Base-by-base conservation (phyloP, 2,113 vertebrate genomes). In the Mobula hypostoma region DNA sequence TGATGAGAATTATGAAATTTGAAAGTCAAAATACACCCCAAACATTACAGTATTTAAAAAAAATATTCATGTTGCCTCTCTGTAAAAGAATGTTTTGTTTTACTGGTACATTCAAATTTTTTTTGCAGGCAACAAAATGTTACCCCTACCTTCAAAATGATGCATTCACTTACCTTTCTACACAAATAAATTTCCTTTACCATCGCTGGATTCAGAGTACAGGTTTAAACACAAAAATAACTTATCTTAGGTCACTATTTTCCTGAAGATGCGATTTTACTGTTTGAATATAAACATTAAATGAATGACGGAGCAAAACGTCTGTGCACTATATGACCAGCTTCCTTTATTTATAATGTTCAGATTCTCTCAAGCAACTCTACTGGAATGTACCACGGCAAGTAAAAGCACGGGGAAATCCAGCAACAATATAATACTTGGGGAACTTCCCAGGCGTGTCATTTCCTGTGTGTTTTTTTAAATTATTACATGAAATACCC, bases 161-260 rank as follows among this genome's bases (percentile, higher is more conserved):
- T 32, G 63, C n/a, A 90, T 32, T n/a, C n/a, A 90, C 85, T n/a
- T 90, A 90, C 85, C 61, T 90, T 90, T 32, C 61, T 66, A 66
- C 17, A 17, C n/a, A 66, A 68, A 90, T 63, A 1, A 88, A 17
- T 90, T 27, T 32, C 61, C 8, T 66, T n/a, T 14, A 66, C 29
- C 58, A 32, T 17, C 32, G 61, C 85, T 63, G 21, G 14, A 15
- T 0, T 90, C 4, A 12, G 19, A 29, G 3, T 15, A 7, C 19
- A 5, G 63, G 8, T 32, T 66, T 90, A 66, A 66, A 36, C 63
- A 32, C 66, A 58, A 90, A 66, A 90, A 61, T 14, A 61, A 14
- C 83, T 17, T 61, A 27, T 87, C 58, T 11, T 61, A 61, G 27
- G 2, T 87, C 61, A 87, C 17, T 63, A 11, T 14, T 29, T 88